Percentiles rank a stretch among this genome's conserved stretches.
phyloP scores from a whole-genome alignment of 2,888 invertebrate species.

The Cactoblastis cactorum region DNA sequence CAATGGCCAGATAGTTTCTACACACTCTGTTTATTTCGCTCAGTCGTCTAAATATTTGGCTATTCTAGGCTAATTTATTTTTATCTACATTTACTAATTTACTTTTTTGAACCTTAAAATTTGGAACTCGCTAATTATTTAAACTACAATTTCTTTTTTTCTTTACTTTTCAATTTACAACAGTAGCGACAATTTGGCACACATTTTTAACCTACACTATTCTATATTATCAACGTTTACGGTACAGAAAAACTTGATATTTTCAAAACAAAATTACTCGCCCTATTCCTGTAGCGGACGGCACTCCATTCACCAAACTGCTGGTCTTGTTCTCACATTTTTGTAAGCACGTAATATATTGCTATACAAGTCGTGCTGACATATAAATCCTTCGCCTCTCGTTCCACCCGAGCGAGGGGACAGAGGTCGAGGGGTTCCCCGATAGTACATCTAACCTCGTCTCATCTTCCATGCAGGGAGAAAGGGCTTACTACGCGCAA shows the following conservation, averaged over 20 bases:
- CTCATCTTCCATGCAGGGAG: constrained; percentile 45
- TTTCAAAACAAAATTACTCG: constrained; percentile 73
- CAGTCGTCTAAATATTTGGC: constrained; percentile 51
- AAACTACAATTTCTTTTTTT: constrained; percentile 55
- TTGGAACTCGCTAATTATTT: constrained; percentile 48
- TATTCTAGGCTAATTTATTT: constrained; percentile 60
- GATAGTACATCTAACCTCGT: constrained; percentile 22
- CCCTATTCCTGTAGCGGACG: constrained; percentile 66
- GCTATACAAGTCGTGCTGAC: constrained; percentile 33
- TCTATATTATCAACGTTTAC: constrained; percentile 58
- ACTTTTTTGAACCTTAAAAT: constrained; percentile 32
- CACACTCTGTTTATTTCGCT: constrained; percentile 42
- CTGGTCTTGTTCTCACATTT: constrained; percentile 62
- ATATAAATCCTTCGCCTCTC: constrained; percentile 49
- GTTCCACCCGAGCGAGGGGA: not conserved
- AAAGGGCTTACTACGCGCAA: constrained; percentile 59
- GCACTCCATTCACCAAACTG: constrained; percentile 60
- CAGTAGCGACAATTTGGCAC: constrained; percentile 44
- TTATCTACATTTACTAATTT: constrained; percentile 56
- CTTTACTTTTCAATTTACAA: constrained; percentile 39
- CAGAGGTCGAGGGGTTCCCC: not conserved
- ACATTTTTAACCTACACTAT: constrained; percentile 58
- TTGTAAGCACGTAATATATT: constrained; percentile 25
- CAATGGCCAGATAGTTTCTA: constrained; percentile 59
- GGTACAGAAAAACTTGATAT: constrained; percentile 56